Evolutionary conservation across 92 coral and sea anemone species (phyloP).

Genomic region (Palythoa caribaeorum): DNA sequence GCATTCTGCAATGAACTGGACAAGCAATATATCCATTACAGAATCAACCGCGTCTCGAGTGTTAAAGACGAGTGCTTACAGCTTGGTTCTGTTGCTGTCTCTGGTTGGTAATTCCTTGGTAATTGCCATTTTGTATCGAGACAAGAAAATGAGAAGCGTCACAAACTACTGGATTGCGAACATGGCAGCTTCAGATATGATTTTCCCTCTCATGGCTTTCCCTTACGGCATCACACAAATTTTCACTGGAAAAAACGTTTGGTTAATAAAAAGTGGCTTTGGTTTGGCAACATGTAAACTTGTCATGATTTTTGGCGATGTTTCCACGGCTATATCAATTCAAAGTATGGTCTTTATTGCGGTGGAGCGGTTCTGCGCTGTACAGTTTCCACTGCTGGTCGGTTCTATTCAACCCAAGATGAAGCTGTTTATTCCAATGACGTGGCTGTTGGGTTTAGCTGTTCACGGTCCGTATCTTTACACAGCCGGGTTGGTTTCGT

Average conservation of each 20-base stretch:
- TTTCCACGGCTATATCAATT: conserved; percentile 67
- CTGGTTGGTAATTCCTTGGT: conserved; percentile 59
- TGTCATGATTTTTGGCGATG: conserved; percentile 58
- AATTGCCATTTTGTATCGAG: conserved; percentile 48
- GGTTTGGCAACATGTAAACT: conserved; percentile 57
- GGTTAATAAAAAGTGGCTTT: conserved; percentile 28
- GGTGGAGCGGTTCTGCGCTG: conserved; percentile 66
- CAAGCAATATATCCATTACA: neutral
- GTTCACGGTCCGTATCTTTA: conserved; percentile 61
- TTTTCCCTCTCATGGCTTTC: conserved; percentile 57
- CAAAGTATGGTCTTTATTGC: conserved; percentile 63
- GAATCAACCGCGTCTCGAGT: neutral
- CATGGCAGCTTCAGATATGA: conserved; percentile 68
- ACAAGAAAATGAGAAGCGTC: conserved; percentile 59
- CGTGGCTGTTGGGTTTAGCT: conserved; percentile 48
- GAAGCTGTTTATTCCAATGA: conserved; percentile 53
- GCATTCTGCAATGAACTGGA: neutral
- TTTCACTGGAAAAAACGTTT: conserved; percentile 34
- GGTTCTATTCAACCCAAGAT: conserved; percentile 51
- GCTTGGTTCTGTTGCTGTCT: conserved; percentile 49
- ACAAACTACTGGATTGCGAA: conserved; percentile 67
- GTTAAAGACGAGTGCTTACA: conserved; percentile 48
- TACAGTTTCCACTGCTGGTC: conserved; percentile 57
- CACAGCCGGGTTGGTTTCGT: conserved; percentile 35
- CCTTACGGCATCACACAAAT: conserved; percentile 58